Conservation (phyloP, 2,888 invertebrate species). For the Mellilla xanthometata region DNA sequence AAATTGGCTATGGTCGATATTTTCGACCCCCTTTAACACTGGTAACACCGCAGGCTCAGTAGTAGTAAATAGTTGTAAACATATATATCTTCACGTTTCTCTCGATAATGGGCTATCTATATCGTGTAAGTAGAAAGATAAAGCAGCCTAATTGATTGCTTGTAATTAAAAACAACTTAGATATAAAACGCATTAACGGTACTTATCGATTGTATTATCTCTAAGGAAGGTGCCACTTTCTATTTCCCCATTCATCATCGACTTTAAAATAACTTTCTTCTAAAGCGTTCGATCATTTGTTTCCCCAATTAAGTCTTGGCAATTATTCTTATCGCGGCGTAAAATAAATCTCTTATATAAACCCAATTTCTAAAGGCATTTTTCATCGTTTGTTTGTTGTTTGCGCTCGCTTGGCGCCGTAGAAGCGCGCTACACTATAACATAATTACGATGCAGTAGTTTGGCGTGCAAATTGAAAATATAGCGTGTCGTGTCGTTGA, state of each 20-base stretch:
- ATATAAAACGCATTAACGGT: neutral
- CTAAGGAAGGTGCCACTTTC: conserved; percentile 1
- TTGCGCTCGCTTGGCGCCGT: conserved; percentile 21
- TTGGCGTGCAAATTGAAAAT: conserved; percentile 60
- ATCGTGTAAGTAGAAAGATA: too few relatives aligned
- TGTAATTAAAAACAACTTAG: too few relatives aligned
- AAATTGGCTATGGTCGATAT: too few relatives aligned
- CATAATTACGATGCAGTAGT: conserved; percentile 52
- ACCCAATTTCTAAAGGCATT: conserved; percentile 3
- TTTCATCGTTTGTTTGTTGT: conserved; percentile 12
- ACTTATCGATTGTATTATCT: neutral
- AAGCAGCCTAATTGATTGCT: too few relatives aligned
- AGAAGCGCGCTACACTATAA: conserved; percentile 47
- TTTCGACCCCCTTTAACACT: too few relatives aligned
- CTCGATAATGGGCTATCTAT: too few relatives aligned
- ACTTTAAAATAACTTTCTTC: conserved; percentile 1
- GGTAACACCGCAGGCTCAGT: too few relatives aligned
- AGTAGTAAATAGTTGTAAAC: too few relatives aligned
- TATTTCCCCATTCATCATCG: neutral
- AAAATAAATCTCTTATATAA: conserved; percentile 2
- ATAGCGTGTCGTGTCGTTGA: conserved; percentile 54
- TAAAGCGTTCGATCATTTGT: neutral
- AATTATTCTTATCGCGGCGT: neutral
- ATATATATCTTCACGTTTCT: too few relatives aligned
- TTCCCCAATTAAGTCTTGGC: neutral